Percentiles rank a stretch among this genome's conserved stretches.
Conservation (phyloP, 2,797 vertebrate genomes). For the Lacerta viridis region DNA sequence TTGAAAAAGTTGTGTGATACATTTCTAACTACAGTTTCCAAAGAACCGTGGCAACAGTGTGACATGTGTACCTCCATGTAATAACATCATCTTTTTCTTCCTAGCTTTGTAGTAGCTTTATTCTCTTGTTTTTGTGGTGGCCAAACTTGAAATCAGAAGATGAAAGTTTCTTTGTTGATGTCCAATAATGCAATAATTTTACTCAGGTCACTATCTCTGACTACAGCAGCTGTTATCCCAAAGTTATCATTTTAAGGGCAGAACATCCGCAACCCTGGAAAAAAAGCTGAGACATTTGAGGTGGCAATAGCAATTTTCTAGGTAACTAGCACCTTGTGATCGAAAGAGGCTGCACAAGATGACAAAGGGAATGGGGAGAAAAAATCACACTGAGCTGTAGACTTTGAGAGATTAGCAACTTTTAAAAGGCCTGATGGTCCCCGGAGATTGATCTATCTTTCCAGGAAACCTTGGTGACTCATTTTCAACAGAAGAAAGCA, state of each 20-base stretch:
- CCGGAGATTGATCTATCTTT: conserved; percentile 12
- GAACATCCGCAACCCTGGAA: conserved; percentile 26
- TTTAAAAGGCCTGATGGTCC: not conserved
- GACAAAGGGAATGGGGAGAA: conserved; percentile 18
- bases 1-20: conserved; percentile 14
- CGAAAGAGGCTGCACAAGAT: conserved; percentile 26
- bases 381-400: conserved; percentile 16
- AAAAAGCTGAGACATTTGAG: conserved; percentile 46
- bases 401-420: conserved; percentile 32
- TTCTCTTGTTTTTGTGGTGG: not conserved
- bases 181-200: conserved; percentile 60
- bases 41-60: conserved; percentile 36
- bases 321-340: conserved; percentile 41
- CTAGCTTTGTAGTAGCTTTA: not conserved
- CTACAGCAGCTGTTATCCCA: conserved; percentile 48
- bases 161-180: conserved; percentile 41
- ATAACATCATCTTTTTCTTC: conserved; percentile 10
- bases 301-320: conserved; percentile 36
- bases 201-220: conserved; percentile 37
- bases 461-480: not conserved
- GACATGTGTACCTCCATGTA: conserved; percentile 39
- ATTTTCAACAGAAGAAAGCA: not conserved
- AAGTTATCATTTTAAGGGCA: conserved; percentile 49
- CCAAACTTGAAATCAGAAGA: conserved; percentile 34
- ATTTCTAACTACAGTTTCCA: conserved; percentile 48